These are phyloP conservation scores for Calcarius lapponicus DNA, from an alignment of 2,797 vertebrate species.

Conservation along the genomic window DNA sequence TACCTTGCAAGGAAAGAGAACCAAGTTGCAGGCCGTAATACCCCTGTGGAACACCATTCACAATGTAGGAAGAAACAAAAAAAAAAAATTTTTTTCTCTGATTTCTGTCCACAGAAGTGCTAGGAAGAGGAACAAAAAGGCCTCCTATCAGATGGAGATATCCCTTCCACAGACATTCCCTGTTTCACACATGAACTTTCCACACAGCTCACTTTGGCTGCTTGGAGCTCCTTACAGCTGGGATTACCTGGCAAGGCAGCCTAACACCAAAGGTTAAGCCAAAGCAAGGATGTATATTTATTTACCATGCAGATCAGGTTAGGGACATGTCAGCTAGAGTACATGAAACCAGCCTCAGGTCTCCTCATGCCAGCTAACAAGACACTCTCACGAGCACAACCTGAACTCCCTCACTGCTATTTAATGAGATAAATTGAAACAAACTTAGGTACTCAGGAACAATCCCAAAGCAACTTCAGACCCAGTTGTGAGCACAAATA, in stretches of 20 bases:
- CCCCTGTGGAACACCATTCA: not conserved
- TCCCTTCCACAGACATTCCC: not conserved
- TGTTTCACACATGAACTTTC: fast-evolving
- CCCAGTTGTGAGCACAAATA: not conserved
- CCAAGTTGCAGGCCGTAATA: not conserved
- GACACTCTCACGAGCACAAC: not conserved
- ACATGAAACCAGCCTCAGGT: not conserved
- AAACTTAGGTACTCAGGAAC: not conserved
- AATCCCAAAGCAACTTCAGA: not conserved
- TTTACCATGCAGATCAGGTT: not conserved
- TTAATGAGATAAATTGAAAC: not conserved
- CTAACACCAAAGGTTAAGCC: not conserved
- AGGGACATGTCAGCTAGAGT: not conserved
- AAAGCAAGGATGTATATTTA: not conserved
- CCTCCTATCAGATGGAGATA: not conserved
- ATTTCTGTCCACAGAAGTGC: not conserved
- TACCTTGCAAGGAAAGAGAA: not conserved
- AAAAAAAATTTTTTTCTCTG: not conserved
- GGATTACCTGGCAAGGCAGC: not conserved
- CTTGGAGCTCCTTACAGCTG: fast-evolving
- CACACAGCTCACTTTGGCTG: fast-evolving
- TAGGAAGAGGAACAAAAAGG: not conserved
- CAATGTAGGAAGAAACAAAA: not conserved
- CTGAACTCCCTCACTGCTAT: not conserved
- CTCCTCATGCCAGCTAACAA: not conserved